These are phyloP conservation scores for Romanogobio albipinnatus DNA, from an alignment of 2,113 vertebrate genomes.

Conservation along the genomic window DNA sequence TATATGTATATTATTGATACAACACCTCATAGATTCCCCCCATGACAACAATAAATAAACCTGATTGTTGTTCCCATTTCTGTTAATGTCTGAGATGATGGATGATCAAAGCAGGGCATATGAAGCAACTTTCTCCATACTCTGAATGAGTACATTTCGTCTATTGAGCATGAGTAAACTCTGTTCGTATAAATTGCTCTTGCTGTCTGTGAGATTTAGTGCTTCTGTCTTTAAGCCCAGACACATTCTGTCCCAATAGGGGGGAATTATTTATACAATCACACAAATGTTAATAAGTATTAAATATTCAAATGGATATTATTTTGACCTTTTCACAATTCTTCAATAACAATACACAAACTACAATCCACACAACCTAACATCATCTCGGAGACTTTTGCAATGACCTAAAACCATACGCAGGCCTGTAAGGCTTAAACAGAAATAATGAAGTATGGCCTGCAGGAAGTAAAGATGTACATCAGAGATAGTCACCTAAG, in stretches of 20 bases:
- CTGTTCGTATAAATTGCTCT: background rate
- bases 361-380: conserved; percentile 15
- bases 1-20: conserved; percentile 34
- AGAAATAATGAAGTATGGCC: background rate
- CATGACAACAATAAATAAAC: conserved; percentile 35
- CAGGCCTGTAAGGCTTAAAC: conserved; percentile 13
- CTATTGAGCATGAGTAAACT: background rate
- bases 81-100: background rate
- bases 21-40: background rate
- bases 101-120: background rate
- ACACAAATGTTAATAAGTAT: background rate
- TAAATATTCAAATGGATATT: background rate
- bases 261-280: conserved; percentile 8
- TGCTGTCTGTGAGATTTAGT: background rate
- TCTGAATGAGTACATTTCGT: background rate
- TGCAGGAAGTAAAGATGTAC: background rate
- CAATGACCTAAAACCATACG: background rate
- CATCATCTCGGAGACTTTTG: background rate
- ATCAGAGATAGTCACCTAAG: background rate
- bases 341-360: conserved; percentile 20
- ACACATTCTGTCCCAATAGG: background rate
- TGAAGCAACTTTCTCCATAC: background rate
- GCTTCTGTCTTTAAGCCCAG: background rate
- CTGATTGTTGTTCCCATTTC: conserved; percentile 21
- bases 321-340: background rate